Conservation (phyloP, 2,888 invertebrate genomes). For the Enchytraeus crypticus region DNA sequence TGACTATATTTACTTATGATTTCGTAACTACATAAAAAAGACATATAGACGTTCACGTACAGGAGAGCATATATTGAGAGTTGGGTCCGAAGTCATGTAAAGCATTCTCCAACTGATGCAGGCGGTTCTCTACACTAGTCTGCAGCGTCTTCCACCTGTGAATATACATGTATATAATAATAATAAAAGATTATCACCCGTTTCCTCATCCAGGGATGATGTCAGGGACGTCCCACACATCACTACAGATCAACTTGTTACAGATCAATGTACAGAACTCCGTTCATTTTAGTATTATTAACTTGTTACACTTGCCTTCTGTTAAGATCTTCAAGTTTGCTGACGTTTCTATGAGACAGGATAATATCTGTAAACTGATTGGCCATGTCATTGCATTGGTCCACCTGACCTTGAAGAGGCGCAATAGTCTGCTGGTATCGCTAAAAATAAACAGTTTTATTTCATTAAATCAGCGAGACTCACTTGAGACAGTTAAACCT, state of each 20-base stretch:
- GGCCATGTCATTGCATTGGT: conserved; percentile 68
- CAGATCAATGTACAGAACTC: no score
- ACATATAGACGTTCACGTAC: no score
- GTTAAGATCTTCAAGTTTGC: conserved; percentile 65
- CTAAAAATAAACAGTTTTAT: no score
- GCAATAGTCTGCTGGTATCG: conserved; percentile 65
- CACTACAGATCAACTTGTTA: background rate
- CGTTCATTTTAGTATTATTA: no score
- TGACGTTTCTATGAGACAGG: conserved; percentile 59
- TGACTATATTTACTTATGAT: no score
- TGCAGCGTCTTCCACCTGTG: conserved; percentile 74
- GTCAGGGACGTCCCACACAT: no score
- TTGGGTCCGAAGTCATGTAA: conserved; percentile 65
- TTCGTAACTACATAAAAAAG: no score
- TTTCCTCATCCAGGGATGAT: no score
- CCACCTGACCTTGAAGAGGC: conserved; percentile 62
- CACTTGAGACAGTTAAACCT: no score
- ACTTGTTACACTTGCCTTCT: background rate
- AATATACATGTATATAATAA: no score
- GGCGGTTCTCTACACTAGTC: conserved; percentile 70
- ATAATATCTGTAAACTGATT: conserved; percentile 64
- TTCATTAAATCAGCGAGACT: no score
- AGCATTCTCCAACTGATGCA: conserved; percentile 72
- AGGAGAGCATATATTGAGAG: conserved; percentile 53
- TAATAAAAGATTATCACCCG: no score